Evolutionary conservation across 2,797 vertebrate genomes (phyloP).

Genomic region (Tragelaphus eurycerus): DNA sequence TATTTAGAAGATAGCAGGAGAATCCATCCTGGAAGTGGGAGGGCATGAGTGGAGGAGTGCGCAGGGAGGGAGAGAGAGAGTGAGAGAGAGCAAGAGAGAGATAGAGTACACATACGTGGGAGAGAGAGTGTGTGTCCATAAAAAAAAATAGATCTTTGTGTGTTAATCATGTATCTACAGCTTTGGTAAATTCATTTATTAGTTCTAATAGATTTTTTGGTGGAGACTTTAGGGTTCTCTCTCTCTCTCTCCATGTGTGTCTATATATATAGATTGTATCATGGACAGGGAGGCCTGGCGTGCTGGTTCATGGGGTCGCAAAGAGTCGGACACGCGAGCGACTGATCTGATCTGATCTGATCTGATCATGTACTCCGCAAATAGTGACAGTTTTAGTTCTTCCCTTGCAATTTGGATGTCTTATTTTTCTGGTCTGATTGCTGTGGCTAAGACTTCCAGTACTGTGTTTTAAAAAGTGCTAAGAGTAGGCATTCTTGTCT

Average conservation of each 20-base stretch:
- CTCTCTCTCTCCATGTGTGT: not conserved
- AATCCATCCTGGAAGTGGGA: too few species aligned
- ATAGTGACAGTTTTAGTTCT: not conserved
- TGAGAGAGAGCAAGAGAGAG: too few species aligned
- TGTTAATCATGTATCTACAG: not conserved
- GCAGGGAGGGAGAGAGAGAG: too few species aligned
- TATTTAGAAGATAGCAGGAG: too few species aligned
- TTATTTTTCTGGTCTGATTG: not conserved
- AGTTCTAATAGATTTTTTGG: not conserved
- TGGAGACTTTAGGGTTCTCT: not conserved
- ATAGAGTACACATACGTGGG: too few species aligned
- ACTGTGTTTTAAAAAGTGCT: not conserved
- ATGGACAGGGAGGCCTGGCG: too few species aligned
- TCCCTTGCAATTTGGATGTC: not conserved
- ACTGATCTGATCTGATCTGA: too few species aligned
- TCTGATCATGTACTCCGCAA: not conserved
- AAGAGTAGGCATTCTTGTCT: not conserved
- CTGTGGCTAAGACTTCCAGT: not conserved
- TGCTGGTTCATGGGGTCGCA: too few species aligned
- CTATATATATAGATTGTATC: accelerated
- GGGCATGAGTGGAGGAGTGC: too few species aligned
- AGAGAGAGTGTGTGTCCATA: not conserved
- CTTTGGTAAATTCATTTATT: not conserved
- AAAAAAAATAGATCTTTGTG: not conserved
- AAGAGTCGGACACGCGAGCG: too few species aligned